A percentile compares a stretch with the other conserved stretches of the same genome.
Conservation (phyloP, 2,888 invertebrate species). For the Bombylius discolor region DNA sequence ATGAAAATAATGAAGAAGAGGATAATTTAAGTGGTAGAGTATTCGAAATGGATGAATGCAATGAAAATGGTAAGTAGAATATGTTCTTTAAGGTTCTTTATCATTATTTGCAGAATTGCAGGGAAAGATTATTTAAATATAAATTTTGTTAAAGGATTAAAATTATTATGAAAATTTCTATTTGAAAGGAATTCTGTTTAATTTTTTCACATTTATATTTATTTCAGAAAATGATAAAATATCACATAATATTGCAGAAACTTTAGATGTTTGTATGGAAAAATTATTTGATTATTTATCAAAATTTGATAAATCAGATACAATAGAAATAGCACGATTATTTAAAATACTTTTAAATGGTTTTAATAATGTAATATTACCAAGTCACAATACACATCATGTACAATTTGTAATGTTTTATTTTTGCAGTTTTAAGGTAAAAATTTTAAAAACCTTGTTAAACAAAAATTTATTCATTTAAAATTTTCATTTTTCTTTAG, state of each 20-base stretch:
- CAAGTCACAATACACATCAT: conserved; percentile 70
- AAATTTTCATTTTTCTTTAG: conserved; percentile 6
- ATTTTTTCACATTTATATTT: not conserved
- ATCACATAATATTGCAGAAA: conserved; percentile 46
- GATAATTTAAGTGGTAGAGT: no score
- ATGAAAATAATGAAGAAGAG: no score
- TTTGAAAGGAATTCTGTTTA: not conserved
- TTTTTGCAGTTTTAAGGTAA: conserved; percentile 50
- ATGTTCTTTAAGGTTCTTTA: no score
- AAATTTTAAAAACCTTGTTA: not conserved
- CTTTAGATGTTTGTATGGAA: conserved; percentile 65
- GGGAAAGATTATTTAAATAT: no score
- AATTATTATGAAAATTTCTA: no score
- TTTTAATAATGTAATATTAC: conserved; percentile 70
- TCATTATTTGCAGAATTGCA: no score
- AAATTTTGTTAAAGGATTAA: no score
- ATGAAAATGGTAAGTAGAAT: no score
- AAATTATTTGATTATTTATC: conserved; percentile 50
- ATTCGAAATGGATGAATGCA: no score
- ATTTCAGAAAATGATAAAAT: conserved; percentile 17
- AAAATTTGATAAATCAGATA: not conserved
- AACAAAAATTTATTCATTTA: not conserved
- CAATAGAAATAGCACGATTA: conserved; percentile 10
- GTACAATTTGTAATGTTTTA: conserved; percentile 67
- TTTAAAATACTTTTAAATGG: conserved; percentile 48